Conservation (phyloP, 2,888 invertebrate species). For the Crematogaster levior region DNA sequence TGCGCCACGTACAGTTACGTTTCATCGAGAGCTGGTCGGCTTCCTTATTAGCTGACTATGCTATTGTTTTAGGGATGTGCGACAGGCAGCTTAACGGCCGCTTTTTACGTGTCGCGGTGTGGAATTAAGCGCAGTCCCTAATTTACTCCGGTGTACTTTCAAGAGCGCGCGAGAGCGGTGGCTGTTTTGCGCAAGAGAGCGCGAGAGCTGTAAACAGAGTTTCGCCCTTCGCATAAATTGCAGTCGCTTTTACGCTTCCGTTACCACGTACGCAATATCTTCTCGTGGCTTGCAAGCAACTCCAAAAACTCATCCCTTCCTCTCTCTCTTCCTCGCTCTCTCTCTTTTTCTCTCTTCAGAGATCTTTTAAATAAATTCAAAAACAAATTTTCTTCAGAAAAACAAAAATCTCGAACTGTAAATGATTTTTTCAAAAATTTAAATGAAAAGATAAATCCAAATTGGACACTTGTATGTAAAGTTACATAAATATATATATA, state of each 20-base stretch:
- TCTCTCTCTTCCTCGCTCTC: neutral
- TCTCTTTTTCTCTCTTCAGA: neutral
- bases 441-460: conserved; percentile 1
- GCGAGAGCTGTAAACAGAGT: conserved; percentile 47
- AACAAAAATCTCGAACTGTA: neutral
- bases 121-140: conserved; percentile 47
- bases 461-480: neutral
- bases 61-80: conserved; percentile 26
- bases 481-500: neutral
- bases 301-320: neutral
- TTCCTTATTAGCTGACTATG: conserved; percentile 28
- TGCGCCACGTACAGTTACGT: neutral
- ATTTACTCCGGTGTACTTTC: conserved; percentile 38
- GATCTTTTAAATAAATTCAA: neutral
- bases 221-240: conserved; percentile 41
- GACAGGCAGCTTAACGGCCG: conserved; percentile 37
- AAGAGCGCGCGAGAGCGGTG: conserved; percentile 6
- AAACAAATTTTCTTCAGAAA: neutral
- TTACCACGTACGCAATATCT: conserved; percentile 34
- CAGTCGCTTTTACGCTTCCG: conserved; percentile 44
- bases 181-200: conserved; percentile 45
- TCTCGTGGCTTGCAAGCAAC: conserved; percentile 10
- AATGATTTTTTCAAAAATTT: neutral
- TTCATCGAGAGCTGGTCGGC: conserved; percentile 10
- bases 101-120: conserved; percentile 42